Conservation (phyloP, 2,888 invertebrate species). For the Thysanoteuthis rhombus region DNA sequence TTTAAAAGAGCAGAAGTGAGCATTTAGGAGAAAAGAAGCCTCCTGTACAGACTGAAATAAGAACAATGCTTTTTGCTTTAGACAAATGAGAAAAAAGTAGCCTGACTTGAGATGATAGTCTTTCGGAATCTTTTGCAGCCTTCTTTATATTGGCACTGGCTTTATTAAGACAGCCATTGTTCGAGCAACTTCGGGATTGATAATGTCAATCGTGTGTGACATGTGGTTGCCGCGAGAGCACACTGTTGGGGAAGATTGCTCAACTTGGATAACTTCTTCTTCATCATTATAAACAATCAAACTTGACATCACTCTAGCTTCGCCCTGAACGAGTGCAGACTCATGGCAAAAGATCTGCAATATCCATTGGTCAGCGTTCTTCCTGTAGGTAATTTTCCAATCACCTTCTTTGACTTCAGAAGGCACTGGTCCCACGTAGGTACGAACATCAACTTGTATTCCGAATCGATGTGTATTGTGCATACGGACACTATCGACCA, state of each 20-base stretch:
- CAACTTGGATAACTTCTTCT: conserved; percentile 65
- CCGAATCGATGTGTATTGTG: conserved; percentile 67
- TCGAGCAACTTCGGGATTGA: conserved; percentile 53
- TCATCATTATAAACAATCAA: conserved; percentile 62
- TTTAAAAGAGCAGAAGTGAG: neutral
- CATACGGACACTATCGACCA: conserved; percentile 66
- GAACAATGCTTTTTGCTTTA: neutral
- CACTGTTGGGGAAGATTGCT: conserved; percentile 51
- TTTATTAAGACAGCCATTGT: conserved; percentile 64
- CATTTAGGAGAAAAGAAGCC: neutral
- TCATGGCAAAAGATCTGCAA: conserved; percentile 66
- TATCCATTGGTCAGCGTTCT: conserved; percentile 61
- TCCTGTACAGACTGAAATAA: too few species aligned
- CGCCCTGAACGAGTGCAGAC: conserved; percentile 61
- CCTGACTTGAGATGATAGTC: neutral
- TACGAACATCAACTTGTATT: conserved; percentile 66
- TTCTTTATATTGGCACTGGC: conserved; percentile 51
- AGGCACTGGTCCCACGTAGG: conserved; percentile 65
- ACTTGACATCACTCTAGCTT: conserved; percentile 61
- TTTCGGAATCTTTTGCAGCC: neutral
- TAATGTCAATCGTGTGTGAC: conserved; percentile 52
- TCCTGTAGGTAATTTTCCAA: conserved; percentile 68
- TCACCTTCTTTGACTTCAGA: conserved; percentile 61
- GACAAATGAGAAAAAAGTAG: neutral
- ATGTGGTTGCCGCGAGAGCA: conserved; percentile 60